Conservation (phyloP, 2,797 vertebrate species). For the Enteromius thamalakanensis region DNA sequence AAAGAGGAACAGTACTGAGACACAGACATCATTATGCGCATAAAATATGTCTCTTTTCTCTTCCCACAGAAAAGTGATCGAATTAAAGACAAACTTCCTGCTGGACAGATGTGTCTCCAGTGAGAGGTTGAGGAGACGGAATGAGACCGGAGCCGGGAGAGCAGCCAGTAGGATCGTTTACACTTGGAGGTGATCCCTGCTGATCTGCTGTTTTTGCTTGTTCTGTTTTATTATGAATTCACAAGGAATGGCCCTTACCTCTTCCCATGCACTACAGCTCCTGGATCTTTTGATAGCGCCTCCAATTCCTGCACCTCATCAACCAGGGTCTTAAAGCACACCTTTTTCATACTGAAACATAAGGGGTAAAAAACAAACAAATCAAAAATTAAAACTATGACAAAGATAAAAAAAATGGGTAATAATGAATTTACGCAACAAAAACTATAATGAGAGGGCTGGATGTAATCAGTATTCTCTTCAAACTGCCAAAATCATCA, state of each 20-base stretch:
- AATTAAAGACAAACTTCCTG: constrained; percentile 31
- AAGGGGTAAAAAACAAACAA: background rate
- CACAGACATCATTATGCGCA: constrained; percentile 16
- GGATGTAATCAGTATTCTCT: background rate
- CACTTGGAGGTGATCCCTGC: constrained; percentile 20
- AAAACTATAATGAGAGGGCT: background rate
- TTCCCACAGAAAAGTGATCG: constrained; percentile 23
- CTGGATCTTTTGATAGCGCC: constrained; percentile 94
- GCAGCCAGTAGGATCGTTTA: constrained; percentile 37
- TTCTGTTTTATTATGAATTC: constrained; percentile 21
- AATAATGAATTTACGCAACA: background rate
- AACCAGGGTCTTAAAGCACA: constrained; percentile 92
- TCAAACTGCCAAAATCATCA: background rate
- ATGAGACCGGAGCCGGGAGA: background rate
- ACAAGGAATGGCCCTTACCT: constrained; percentile 76
- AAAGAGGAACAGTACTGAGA: constrained; percentile 40
- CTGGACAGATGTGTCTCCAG: constrained; percentile 18
- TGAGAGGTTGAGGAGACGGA: background rate
- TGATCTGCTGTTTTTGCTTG: constrained; percentile 28
- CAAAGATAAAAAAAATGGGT: background rate
- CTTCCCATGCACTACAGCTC: constrained; percentile 93
- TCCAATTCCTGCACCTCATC: constrained; percentile 98
- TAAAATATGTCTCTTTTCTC: background rate
- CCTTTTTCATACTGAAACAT: constrained; percentile 85
- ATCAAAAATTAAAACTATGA: background rate